Base-by-base conservation (phyloP, 23 tunicate genomes). In the Aplidium turbinatum region DNA sequence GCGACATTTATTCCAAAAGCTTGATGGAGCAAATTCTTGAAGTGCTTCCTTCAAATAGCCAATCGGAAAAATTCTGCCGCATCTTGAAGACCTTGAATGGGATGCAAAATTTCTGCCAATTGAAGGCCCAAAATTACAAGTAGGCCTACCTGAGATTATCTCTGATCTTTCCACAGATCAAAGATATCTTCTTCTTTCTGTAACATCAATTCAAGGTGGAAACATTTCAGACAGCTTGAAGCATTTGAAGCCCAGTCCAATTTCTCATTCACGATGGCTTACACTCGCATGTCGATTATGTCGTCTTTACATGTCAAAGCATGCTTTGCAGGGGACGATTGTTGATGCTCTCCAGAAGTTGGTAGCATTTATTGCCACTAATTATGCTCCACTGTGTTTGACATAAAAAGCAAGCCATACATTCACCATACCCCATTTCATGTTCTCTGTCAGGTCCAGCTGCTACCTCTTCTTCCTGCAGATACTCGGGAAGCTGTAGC, bases 131-230 rank as follows among this genome's bases (percentile, higher is more conserved):
- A 23, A 60, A 23, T 30, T 60, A 38, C 36, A 30, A 5, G 38
- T 6, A 60, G n/a, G n/a, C n/a, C 9, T 4, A 60, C 67, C 67
- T 4, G 13, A 60, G 31, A 23, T 60, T 60, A 4, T 60, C 31
- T 60, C 67, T 28, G 67, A 60, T 60, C 67, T 60, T 11, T 60
- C 67, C 36, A 60, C 67, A 27, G 67, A 60, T 60, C 34, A 60
- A 60, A 26, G n/a, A 29, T 60, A 60, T 60, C 67, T 60, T 16
- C 36, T 60, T 60, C 35, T 60, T 28, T 26, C 67, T 23, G 35
- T 60, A 38, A 27, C 67, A 60, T 29, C 67, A 11, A 60, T 60
- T 60, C 67, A 30, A 25, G 38, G 31, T 5, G 67, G 36, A 23
- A 11, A 60, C n/a, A 60, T 60, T 60, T 9, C 6, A 35, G 31